Conservation (phyloP, 92 coral and sea anemone genomes). For the Muricea muricata region DNA sequence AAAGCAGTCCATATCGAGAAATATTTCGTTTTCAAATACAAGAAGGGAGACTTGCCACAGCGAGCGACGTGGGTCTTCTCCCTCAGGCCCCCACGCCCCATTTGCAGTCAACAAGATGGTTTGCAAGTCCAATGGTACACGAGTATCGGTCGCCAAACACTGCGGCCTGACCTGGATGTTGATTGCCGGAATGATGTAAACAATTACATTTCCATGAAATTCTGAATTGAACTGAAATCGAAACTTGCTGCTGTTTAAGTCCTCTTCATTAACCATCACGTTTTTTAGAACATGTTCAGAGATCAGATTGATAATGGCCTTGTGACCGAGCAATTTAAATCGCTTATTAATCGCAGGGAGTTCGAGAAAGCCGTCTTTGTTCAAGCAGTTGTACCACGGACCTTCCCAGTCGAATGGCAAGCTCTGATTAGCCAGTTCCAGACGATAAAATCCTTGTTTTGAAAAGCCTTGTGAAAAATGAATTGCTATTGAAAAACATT, state of each 20-base stretch:
- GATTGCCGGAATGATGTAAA: slow-evolving; percentile 22
- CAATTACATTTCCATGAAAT: slow-evolving; percentile 16
- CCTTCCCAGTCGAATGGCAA: slow-evolving; percentile 10
- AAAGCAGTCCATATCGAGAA: background rate
- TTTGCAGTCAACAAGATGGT: slow-evolving; percentile 5
- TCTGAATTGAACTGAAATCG: slow-evolving; percentile 19
- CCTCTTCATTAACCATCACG: slow-evolving; percentile 11
- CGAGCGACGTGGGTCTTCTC: background rate
- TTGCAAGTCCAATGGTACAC: background rate
- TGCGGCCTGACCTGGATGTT: slow-evolving; percentile 22
- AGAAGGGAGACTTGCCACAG: slow-evolving; percentile 26
- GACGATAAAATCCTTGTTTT: slow-evolving; percentile 1
- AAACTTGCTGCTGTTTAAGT: slow-evolving; percentile 17
- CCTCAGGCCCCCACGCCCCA: background rate
- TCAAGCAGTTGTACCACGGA: slow-evolving; percentile 19
- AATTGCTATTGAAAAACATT: background rate
- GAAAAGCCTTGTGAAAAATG: background rate
- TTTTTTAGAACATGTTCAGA: background rate
- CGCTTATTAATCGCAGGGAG: slow-evolving; percentile 16
- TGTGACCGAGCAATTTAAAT: background rate
- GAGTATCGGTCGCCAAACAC: slow-evolving; percentile 7
- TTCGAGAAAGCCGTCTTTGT: slow-evolving; percentile 22
- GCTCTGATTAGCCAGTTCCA: slow-evolving; percentile 24
- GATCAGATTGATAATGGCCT: slow-evolving; percentile 13
- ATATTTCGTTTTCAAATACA: background rate